These are phyloP conservation scores for Leptinotarsa juncta DNA, from an alignment of 2,888 invertebrate genomes.

Conservation along the genomic window DNA sequence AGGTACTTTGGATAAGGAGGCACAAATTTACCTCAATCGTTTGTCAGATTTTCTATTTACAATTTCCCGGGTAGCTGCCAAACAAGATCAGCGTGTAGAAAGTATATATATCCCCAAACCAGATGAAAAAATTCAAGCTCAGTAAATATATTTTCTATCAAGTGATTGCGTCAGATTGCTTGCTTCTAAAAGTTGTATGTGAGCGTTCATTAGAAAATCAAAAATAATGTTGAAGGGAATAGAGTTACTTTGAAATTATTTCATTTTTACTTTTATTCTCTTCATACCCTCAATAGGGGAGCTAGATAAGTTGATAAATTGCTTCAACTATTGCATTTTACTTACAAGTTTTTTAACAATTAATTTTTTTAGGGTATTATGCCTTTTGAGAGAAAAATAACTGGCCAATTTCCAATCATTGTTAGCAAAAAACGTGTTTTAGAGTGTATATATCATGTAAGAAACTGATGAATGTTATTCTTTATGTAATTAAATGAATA, in stretches of 20 bases:
- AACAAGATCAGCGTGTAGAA: constrained; percentile 73
- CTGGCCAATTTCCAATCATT: background rate
- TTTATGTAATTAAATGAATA: constrained; percentile 3
- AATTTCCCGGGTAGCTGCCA: constrained; percentile 74
- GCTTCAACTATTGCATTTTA: background rate
- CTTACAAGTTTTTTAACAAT: background rate
- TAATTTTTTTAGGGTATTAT: background rate
- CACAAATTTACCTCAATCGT: constrained; percentile 75
- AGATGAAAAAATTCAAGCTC: constrained; percentile 62
- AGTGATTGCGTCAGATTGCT: background rate
- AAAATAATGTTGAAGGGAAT: background rate
- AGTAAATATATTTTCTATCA: constrained; percentile 50
- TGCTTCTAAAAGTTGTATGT: background rate
- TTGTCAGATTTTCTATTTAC: constrained; percentile 77
- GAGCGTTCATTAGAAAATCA: background rate
- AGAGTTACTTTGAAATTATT: background rate
- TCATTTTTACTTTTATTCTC: background rate
- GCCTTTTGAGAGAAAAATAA: background rate
- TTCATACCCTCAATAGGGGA: background rate
- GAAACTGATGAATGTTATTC: background rate
- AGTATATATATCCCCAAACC: constrained; percentile 71
- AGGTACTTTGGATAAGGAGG: constrained; percentile 72
- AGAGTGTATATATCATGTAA: background rate
- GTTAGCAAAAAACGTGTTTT: background rate
- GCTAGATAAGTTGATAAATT: background rate